phyloP scores from a whole-genome alignment of 2,113 vertebrate species.

The Salvelinus namaycush region DNA sequence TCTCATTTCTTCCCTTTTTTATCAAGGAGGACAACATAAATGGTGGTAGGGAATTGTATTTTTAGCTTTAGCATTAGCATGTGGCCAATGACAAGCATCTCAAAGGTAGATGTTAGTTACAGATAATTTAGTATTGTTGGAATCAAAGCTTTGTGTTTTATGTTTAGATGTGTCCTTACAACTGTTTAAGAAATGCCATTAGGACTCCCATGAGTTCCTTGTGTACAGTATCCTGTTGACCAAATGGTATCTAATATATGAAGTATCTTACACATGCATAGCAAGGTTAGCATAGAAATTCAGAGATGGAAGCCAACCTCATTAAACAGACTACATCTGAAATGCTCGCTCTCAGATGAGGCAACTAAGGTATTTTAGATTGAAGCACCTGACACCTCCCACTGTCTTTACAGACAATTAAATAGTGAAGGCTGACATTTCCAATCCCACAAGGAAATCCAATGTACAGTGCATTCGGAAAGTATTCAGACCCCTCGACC shows the following conservation, averaged over 20 bases:
- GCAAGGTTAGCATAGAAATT: not conserved
- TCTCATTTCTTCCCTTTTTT: not conserved
- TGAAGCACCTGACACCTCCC: not conserved
- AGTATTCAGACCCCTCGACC: too few species aligned
- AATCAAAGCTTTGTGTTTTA: not conserved
- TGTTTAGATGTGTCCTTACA: not conserved
- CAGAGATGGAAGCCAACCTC: not conserved
- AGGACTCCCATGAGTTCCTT: not conserved
- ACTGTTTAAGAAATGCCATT: not conserved
- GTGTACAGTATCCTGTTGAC: not conserved
- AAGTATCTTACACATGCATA: not conserved
- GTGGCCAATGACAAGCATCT: not conserved
- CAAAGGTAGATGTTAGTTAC: not conserved
- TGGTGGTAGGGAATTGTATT: not conserved
- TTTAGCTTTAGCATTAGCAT: not conserved
- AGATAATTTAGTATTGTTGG: not conserved
- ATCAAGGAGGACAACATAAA: not conserved
- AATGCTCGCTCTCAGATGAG: not conserved
- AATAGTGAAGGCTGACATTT: conserved; percentile 9
- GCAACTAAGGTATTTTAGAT: not conserved
- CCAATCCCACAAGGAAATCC: not conserved
- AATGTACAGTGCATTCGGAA: too few species aligned
- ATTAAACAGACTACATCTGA: not conserved
- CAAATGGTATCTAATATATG: not conserved
- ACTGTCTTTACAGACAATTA: not conserved